A percentile compares a stretch with the other conserved stretches of the same genome.
phyloP scores from a whole-genome alignment of 2,113 vertebrate species.

The Pimephales promelas region DNA sequence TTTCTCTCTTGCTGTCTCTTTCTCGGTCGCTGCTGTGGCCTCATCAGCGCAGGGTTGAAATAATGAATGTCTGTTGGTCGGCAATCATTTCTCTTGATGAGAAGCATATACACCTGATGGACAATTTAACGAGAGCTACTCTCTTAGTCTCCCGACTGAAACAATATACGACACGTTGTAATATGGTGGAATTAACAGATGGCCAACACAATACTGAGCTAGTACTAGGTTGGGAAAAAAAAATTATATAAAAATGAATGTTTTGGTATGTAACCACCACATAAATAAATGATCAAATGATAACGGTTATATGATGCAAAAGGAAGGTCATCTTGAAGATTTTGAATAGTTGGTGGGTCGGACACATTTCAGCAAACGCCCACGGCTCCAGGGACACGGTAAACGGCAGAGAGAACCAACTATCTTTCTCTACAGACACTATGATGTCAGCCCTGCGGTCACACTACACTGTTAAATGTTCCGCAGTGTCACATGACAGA shows the following conservation, averaged over 20 bases:
- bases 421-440: slow-evolving; percentile 42
- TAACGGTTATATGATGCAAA: neutral
- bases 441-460: slow-evolving; percentile 17
- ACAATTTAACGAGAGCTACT: slow-evolving; percentile 1
- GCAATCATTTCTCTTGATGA: slow-evolving; percentile 56
- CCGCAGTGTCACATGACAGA: slow-evolving; percentile 7
- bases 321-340: slow-evolving; percentile 25
- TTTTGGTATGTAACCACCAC: neutral
- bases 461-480: slow-evolving; percentile 16
- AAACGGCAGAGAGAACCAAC: slow-evolving; percentile 20
- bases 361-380: slow-evolving; percentile 27
- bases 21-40: neutral
- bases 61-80: slow-evolving; percentile 37
- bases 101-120: slow-evolving; percentile 44
- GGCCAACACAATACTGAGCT: slow-evolving; percentile 9
- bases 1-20: neutral
- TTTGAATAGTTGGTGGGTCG: neutral
- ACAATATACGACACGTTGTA: neutral
- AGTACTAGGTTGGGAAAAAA: neutral
- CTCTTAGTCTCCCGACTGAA: neutral
- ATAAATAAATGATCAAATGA: neutral
- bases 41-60: slow-evolving; percentile 41
- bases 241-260: neutral
- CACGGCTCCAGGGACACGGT: slow-evolving; percentile 14
- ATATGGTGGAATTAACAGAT: slow-evolving; percentile 20